A percentile compares a stretch with the other conserved stretches of the same genome.
Evolutionary conservation across 2,888 invertebrate genomes (phyloP).

Genomic region (Myathropa florea): DNA sequence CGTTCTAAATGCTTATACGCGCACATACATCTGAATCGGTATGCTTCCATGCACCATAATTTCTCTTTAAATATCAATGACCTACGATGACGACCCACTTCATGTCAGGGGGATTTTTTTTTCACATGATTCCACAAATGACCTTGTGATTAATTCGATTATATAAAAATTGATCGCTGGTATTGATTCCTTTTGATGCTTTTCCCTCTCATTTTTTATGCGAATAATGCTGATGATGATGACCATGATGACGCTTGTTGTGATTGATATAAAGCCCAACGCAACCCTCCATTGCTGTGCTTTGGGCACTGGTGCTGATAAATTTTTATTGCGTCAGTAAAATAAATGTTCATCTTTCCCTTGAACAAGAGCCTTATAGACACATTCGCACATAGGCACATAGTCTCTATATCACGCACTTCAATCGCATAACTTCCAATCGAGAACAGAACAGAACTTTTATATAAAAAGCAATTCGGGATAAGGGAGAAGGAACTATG

Average conservation of each 20-base stretch:
- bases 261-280: slow-evolving; percentile 10
- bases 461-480: slow-evolving; percentile 1
- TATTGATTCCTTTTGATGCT: slow-evolving; percentile 48
- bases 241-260: slow-evolving; percentile 43
- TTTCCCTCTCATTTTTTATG: slow-evolving; percentile 17
- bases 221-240: slow-evolving; percentile 45
- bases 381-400: not conserved
- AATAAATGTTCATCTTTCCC: slow-evolving; percentile 34
- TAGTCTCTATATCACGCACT: slow-evolving; percentile 24
- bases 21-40: not conserved
- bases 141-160: slow-evolving; percentile 56
- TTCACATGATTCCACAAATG: slow-evolving; percentile 51
- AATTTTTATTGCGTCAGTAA: slow-evolving; percentile 60
- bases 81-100: not conserved
- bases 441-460: not conserved
- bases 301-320: slow-evolving; percentile 25
- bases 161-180: slow-evolving; percentile 37
- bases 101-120: slow-evolving; percentile 24
- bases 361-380: not conserved
- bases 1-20: not conserved
- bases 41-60: not conserved
- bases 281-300: not conserved
- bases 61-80: not conserved
- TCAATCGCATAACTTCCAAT: slow-evolving; percentile 31
- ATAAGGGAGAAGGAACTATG: not conserved